Evolutionary conservation across 1,140 invertebrate genomes (phyloP).

Genomic region (Tetragnatha versicolor): DNA sequence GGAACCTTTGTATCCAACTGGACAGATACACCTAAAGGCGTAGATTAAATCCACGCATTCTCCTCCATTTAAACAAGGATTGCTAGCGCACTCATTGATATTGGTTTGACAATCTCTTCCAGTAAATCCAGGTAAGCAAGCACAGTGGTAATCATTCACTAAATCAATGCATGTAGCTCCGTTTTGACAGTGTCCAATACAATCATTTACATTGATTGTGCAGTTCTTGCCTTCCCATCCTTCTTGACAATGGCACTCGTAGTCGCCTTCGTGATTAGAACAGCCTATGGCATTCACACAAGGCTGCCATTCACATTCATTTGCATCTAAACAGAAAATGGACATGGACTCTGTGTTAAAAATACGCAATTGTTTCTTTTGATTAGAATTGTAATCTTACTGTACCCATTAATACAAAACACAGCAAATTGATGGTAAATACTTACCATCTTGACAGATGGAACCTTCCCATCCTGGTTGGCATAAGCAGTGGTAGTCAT

Average conservation of each 20-base stretch:
- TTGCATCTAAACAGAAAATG: constrained; percentile 46
- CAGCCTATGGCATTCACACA: constrained; percentile 86
- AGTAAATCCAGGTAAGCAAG: constrained; percentile 80
- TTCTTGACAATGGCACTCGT: constrained; percentile 80
- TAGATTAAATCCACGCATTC: constrained; percentile 85
- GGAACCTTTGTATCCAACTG: constrained; percentile 78
- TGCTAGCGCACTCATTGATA: constrained; percentile 91
- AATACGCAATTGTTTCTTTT: no score
- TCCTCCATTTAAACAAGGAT: constrained; percentile 88
- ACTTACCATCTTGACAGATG: constrained; percentile 44
- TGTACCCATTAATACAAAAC: no score
- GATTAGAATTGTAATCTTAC: neutral
- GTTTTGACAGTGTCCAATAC: constrained; percentile 76
- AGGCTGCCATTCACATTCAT: constrained; percentile 67
- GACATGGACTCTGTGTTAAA: no score
- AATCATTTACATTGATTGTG: constrained; percentile 84
- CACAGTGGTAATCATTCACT: constrained; percentile 69
- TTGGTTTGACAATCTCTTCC: constrained; percentile 68
- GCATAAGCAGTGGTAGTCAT: constrained; percentile 68
- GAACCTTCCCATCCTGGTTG: constrained; percentile 57
- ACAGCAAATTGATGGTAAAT: no score
- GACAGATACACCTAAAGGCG: constrained; percentile 91
- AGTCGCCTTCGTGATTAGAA: constrained; percentile 72
- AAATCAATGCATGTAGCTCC: constrained; percentile 67
- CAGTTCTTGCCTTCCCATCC: constrained; percentile 86